A percentile compares a stretch with the other conserved stretches of the same genome.
Conservation (phyloP, 2,113 vertebrate genomes). For the Otocyon megalotis region DNA sequence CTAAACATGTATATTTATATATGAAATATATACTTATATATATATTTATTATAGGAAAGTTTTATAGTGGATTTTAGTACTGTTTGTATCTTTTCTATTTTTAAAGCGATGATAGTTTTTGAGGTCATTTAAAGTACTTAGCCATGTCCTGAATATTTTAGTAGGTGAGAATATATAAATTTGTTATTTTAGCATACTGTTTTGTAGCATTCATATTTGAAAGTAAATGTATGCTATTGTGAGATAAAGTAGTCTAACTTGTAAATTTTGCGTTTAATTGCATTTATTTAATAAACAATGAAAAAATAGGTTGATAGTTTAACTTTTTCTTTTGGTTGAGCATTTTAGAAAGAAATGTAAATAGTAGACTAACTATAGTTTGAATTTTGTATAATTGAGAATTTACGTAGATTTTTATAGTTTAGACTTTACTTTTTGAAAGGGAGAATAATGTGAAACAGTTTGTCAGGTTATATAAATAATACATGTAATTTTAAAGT, state of each 20-base stretch:
- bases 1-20: neutral
- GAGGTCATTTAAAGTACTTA: conserved; percentile 26
- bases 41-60: conserved; percentile 8
- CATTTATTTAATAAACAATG: conserved; percentile 8
- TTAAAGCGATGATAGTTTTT: conserved; percentile 17
- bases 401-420: conserved; percentile 49
- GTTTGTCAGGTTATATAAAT: conserved; percentile 17
- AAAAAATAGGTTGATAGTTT: neutral
- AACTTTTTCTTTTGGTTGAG: conserved; percentile 21
- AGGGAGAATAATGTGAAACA: neutral
- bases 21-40: neutral
- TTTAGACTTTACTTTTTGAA: conserved; percentile 13
- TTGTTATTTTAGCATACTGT: conserved; percentile 23
- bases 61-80: neutral
- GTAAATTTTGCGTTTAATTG: conserved; percentile 17
- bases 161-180: neutral
- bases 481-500: conserved; percentile 33
- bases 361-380: conserved; percentile 19
- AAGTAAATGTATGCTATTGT: neutral
- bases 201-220: conserved; percentile 23
- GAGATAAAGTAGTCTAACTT: conserved; percentile 2
- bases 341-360: neutral
- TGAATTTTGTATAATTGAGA: conserved; percentile 31
- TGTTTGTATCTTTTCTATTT: conserved; percentile 44
- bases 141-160: neutral